phyloP scores from a whole-genome alignment of 2,113 vertebrate genomes.

The Colaptes auratus region DNA sequence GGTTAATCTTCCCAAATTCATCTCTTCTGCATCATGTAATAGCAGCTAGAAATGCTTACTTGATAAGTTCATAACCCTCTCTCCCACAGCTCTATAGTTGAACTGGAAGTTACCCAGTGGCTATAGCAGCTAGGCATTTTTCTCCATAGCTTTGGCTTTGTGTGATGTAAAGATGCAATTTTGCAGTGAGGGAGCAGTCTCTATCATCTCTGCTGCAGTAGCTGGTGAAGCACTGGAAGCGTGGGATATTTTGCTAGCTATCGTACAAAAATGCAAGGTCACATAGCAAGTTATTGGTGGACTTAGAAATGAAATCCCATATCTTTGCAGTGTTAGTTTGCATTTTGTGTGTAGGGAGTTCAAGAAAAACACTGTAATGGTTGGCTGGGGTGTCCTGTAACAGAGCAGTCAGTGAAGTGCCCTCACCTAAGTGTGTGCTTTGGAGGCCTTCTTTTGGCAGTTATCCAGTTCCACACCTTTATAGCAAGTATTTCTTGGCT shows the following conservation, averaged over 20 bases:
- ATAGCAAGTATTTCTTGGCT: not conserved
- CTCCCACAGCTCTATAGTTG: not conserved
- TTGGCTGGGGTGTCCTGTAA: not conserved
- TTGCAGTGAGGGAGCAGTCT: not conserved
- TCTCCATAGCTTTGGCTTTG: not conserved
- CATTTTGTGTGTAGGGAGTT: not conserved
- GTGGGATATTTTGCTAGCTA: not conserved
- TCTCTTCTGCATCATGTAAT: not conserved
- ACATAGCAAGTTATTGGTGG: not conserved
- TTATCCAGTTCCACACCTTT: not conserved
- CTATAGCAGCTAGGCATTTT: not conserved
- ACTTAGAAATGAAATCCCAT: not conserved
- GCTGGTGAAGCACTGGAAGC: not conserved
- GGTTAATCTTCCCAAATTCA: not conserved
- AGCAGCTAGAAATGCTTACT: not conserved
- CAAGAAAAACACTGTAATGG: not conserved
- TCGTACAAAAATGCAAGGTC: not conserved
- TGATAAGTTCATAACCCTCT: fast-evolving
- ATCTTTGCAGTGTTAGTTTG: not conserved
- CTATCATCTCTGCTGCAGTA: not conserved
- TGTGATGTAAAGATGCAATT: not conserved
- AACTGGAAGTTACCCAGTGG: not conserved
- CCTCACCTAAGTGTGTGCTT: not conserved
- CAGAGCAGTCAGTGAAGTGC: not conserved
- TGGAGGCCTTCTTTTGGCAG: not conserved